Evolutionary conservation across 2,797 vertebrate species (phyloP).

Genomic region (Eulemur coronatus): DNA sequence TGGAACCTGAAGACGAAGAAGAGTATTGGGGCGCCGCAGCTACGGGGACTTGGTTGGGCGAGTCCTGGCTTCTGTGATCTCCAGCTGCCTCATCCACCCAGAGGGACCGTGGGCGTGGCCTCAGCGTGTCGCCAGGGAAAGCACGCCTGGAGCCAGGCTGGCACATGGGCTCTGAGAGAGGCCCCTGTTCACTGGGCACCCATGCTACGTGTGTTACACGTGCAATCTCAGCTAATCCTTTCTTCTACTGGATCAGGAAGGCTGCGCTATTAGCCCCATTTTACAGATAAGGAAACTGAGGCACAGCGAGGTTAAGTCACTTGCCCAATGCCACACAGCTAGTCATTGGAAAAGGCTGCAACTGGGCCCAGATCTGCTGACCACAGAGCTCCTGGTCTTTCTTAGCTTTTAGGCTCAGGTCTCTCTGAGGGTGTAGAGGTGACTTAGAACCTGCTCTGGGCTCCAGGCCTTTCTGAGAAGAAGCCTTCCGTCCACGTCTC

Average conservation of each 20-base stretch:
- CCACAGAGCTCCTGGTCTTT: neutral
- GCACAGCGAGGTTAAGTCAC: neutral
- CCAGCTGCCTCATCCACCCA: rapidly evolving
- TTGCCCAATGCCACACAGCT: too few species aligned
- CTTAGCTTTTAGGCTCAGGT: neutral
- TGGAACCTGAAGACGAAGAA: neutral
- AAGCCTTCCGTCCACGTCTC: neutral
- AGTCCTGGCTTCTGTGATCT: neutral
- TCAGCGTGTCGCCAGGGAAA: rapidly evolving
- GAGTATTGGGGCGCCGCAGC: rapidly evolving
- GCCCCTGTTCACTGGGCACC: neutral
- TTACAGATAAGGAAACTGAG: neutral
- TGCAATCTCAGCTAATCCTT: neutral
- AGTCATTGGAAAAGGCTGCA: neutral
- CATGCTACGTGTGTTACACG: rapidly evolving
- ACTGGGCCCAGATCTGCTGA: neutral
- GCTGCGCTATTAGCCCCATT: neutral
- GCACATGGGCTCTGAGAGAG: neutral
- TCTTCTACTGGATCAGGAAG: neutral
- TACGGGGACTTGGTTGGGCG: neutral
- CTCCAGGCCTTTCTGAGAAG: neutral
- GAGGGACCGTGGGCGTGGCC: neutral
- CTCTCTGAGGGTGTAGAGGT: neutral
- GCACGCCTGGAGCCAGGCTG: rapidly evolving
- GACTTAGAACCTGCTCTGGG: neutral